Base-by-base conservation (phyloP, 1,140 invertebrate species). In the Mylabris phalerata region DNA sequence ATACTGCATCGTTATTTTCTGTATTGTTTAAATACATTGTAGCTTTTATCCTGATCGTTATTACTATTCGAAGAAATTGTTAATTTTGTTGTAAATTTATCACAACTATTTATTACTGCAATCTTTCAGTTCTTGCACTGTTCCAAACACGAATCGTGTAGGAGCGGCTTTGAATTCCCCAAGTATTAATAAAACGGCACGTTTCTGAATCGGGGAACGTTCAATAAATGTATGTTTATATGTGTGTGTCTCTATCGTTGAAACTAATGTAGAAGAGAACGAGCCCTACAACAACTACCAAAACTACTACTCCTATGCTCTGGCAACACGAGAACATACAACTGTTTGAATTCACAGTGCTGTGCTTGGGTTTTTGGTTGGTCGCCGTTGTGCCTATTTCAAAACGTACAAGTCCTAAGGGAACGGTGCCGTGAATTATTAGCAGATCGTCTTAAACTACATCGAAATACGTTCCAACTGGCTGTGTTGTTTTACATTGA, bases 391-490 rank as follows among this genome's bases (percentile, higher is more conserved):
- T 48, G 41, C 47, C 47, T 45, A 60, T 60, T 55, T 60, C 51
- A 54, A 54, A 49, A 60, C 48, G 50, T 55, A 60, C 49, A 60
- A 48, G 26, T 55, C 59, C 47, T 50, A 0, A 9, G 59, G 54
- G 54, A 56, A 11, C 41, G 9, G 13, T 24, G 48, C 19, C 32
- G 59, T 60, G 59, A 60, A 60, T 60, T 60, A 60, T 60, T 60
- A 49, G 45, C 52, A 55, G 52, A 32, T 39, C 45, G 42, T 41
- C 59, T 60, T 60, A 26, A 61, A 51, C 48, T 48, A 41, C 45
- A 46, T 45, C 26, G 45, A 56, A 50, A 57, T 50, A 46, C 27
- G 19, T 50, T 47, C 49, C 42, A 52, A 44, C 46, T 52, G 40
- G 26, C 57, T 32, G 27, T 40, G 19, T 45, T 48, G 41, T 32